Evolutionary conservation across 92 coral and sea anemone genomes (phyloP), one percentile per base, ranked within the genome.

Genomic region (Porites cylindrica): DNA sequence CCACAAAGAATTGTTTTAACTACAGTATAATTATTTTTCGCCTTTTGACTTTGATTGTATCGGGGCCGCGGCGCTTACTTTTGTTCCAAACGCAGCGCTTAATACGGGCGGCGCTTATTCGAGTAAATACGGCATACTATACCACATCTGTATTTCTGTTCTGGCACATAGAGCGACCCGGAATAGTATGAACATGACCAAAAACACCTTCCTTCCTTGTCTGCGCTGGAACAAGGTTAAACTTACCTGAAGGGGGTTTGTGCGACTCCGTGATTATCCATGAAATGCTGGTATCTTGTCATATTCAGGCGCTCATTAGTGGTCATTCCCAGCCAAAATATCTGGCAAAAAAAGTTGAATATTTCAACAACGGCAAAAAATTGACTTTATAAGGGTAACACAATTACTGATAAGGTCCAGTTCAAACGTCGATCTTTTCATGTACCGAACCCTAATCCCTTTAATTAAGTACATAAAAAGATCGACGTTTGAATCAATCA

Each of bases 271-370:
- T 85, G 72, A 51, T 81, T 76, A 76, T 90, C 88, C 66, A 87
- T 79, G 84, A 96, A 89, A 85, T 96, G 99, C 8, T 84, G 78
- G 72, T 96, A 96, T 72, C 99, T 91, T 19, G 91, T 82, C 83
- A 91, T 75, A 60, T 96, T 96, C 47, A 96, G 58, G 56, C 96
- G 91, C 76, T 96, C 99, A 75, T 96, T 96, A 21, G 99, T 96
- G 43, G 99, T 96, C 99, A 96, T 96, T 18, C 95, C 98, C 21
- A 93, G 76, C 99, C 99, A 96, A 79, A 96, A 96, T 51, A 94
- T 47, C 99, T 96, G 65, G 8, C 52, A 81, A 53, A n/a, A n/a
- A 8, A 53, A 16, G 17, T 53, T 12, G 7, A 2, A 26, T 8
- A 77, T 16, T 61, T 58, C 61, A 77, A 13, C 53, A 59, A n/a